phyloP scores from a whole-genome alignment of 2,888 invertebrate species.

The Druceiella hillmani region DNA sequence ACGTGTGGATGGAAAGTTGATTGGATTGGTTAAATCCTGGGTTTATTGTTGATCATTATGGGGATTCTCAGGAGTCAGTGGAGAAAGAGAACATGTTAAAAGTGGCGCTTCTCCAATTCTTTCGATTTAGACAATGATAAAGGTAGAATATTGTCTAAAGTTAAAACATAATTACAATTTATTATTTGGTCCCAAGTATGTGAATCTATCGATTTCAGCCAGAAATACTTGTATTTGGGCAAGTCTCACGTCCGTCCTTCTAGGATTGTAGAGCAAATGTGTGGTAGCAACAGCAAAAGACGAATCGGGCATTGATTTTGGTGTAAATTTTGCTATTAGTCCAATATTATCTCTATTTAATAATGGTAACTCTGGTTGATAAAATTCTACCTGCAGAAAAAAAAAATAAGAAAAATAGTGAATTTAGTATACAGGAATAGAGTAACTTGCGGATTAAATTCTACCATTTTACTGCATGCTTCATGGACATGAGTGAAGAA shows the following conservation, averaged over 20 bases:
- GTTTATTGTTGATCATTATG: too few species aligned
- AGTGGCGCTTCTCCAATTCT: too few species aligned
- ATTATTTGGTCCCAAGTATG: too few species aligned
- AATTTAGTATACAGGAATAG: conserved; percentile 1
- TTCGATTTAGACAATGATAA: too few species aligned
- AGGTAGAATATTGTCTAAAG: too few species aligned
- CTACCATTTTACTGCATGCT: too few species aligned
- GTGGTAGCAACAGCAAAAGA: conserved; percentile 84
- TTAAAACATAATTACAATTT: too few species aligned
- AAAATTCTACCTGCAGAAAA: conserved; percentile 58
- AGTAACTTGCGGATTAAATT: conserved; percentile 1
- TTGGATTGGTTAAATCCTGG: too few species aligned
- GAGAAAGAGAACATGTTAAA: too few species aligned
- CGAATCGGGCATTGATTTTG: conserved; percentile 41
- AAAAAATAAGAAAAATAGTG: conserved; percentile 3
- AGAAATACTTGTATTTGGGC: conserved; percentile 83
- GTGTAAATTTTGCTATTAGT: conserved; percentile 67
- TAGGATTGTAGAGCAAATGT: conserved; percentile 90
- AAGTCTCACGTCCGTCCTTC: conserved; percentile 80
- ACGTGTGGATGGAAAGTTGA: too few species aligned
- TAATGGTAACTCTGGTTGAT: conserved; percentile 54
- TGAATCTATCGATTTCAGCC: conserved; percentile 76
- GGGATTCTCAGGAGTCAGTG: too few species aligned
- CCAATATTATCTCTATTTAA: conserved; percentile 87
- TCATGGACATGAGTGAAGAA: too few species aligned